A percentile compares a stretch with the other conserved stretches of the same genome.
These are phyloP conservation scores for Merluccius polli DNA, from an alignment of 2,797 vertebrate species.

Conservation along the genomic window DNA sequence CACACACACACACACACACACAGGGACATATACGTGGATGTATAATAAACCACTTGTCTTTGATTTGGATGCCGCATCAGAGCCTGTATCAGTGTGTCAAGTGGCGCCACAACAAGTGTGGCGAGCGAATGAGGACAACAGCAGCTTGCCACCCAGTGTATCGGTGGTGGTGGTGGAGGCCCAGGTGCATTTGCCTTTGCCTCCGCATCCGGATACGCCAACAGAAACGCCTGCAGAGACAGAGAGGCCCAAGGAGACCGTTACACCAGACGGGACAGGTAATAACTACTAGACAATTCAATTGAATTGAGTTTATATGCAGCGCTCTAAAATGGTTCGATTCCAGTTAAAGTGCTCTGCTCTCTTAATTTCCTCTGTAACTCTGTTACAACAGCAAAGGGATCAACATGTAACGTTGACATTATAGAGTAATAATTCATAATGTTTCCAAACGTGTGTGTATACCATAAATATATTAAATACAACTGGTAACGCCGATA, in stretches of 20 bases:
- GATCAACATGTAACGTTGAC: no score
- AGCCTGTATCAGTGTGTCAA: not conserved
- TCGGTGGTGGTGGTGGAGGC: not conserved
- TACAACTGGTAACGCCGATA: no score
- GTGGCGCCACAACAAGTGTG: not conserved
- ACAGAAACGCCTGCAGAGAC: no score
- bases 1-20: no score
- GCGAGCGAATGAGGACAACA: not conserved
- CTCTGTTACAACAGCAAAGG: no score
- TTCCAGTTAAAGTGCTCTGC: no score
- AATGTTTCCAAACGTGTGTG: no score
- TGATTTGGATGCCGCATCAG: not conserved
- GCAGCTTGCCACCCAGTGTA: not conserved
- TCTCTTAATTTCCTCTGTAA: no score
- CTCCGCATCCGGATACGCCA: no score
- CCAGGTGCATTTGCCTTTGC: not conserved
- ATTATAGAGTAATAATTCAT: no score
- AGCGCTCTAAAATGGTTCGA: no score
- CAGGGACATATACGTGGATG: not conserved
- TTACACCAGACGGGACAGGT: slow-evolving; percentile 21
- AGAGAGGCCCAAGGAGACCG: slow-evolving; percentile 7
- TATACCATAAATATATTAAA: no score
- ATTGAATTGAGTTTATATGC: not conserved
- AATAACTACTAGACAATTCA: not conserved
- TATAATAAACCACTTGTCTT: not conserved